phyloP scores from a whole-genome alignment of 2,888 invertebrate genomes.

The Hedya salicella region DNA sequence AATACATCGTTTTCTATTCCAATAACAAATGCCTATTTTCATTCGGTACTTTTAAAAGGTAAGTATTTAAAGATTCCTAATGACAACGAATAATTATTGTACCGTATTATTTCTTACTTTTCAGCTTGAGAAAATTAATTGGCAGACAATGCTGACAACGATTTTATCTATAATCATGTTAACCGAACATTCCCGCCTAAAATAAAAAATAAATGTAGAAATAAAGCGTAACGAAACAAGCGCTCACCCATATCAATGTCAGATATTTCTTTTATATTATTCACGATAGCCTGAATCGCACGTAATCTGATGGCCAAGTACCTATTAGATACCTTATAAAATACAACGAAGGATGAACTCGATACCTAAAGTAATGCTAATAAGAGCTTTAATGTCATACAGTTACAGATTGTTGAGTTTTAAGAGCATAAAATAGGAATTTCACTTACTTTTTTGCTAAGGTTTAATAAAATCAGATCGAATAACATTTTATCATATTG shows the following conservation, averaged over 20 bases:
- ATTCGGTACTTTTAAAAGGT: too few species aligned
- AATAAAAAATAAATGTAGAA: slow-evolving; percentile 3
- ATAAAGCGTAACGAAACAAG: slow-evolving; percentile 33
- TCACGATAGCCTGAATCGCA: slow-evolving; percentile 38
- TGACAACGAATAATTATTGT: too few species aligned
- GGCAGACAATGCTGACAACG: background rate
- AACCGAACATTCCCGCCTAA: background rate
- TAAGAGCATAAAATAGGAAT: background rate
- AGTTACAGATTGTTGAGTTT: background rate
- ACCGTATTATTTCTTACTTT: too few species aligned
- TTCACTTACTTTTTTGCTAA: background rate
- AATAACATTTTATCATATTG: too few species aligned
- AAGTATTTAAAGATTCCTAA: too few species aligned
- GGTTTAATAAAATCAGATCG: too few species aligned
- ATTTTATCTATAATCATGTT: background rate
- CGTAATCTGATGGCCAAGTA: slow-evolving; percentile 38
- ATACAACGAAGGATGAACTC: slow-evolving; percentile 4
- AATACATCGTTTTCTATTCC: too few species aligned
- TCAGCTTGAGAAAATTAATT: background rate
- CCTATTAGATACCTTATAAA: slow-evolving; percentile 31
- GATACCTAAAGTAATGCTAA: background rate
- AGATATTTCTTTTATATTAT: slow-evolving; percentile 43
- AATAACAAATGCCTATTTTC: too few species aligned
- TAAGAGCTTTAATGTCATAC: background rate
- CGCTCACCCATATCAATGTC: slow-evolving; percentile 51